Evolutionary conservation across 2,113 vertebrate species (phyloP), one percentile per base, ranked within the genome.

Genomic region (Leptobrachium leishanense): DNA sequence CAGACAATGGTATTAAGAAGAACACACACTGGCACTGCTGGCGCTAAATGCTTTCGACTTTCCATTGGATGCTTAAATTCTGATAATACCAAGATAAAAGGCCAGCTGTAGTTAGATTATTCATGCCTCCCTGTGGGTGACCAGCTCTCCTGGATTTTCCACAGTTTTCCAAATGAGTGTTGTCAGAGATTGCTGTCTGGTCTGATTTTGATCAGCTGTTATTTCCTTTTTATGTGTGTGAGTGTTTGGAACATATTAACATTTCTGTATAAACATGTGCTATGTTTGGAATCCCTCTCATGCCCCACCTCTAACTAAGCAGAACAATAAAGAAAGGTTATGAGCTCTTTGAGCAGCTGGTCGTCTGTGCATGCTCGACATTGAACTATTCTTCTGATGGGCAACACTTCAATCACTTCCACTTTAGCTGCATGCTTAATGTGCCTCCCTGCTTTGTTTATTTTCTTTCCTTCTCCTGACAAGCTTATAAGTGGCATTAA

Each of bases 301-400:
- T 93, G 91, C 92, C 90, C 91, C 92, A 94, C 92, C 92, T 93
- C 92, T 91, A 92, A 91, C 91, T 93, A 91, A 92, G 88, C 88
- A 88, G 83, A 92, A 94, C 92, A 93, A 92, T 94, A 91, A 94
- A 91, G 92, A 89, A 90, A 93, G 91, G 90, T 94, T 94, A 90
- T 88, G 93, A 94, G 92, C 92, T 92, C 90, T 92, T 90, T 87
- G 92, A 92, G 90, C 93, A 94, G 93, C 92, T 94, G 93, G 87
- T 76, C 2, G 84, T 92, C 93, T 93, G 92, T 93, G 92, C 92
- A 93, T 92, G 91, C 71, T 55, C 78, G 65, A 68, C 78, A 81
- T 74, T 81, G 78, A 68, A 74, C 71, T 53, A 43, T 40, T 67
- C 42, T 68, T 64, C 69, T 55, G 55, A 74, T 81, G 78, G 78